phyloP scores from a whole-genome alignment of 2,113 vertebrate species.

The Mesoclemmys tuberculata region DNA sequence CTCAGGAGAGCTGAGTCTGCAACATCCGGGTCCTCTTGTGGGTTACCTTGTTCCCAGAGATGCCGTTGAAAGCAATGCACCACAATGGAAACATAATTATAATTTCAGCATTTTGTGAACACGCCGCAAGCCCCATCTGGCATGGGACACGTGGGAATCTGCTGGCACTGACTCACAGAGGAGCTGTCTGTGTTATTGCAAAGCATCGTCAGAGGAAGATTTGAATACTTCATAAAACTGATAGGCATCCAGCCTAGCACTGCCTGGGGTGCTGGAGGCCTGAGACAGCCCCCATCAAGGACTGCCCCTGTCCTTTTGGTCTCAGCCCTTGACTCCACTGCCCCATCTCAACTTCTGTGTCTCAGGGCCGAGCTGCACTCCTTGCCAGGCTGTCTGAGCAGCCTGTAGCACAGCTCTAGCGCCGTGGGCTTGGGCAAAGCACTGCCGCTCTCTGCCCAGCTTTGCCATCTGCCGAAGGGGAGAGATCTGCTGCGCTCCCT shows the following conservation, averaged over 20 bases:
- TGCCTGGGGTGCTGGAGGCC: not conserved
- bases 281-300: not conserved
- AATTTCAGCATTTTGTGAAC: not conserved
- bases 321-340: not conserved
- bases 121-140: not conserved
- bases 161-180: not conserved
- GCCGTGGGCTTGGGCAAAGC: not conserved
- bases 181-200: too few relatives aligned
- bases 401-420: not conserved
- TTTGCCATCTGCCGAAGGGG: not conserved
- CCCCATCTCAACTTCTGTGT: not conserved
- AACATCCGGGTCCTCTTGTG: not conserved
- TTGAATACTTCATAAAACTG: not conserved
- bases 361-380: not conserved
- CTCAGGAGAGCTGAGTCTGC: not conserved
- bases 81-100: not conserved
- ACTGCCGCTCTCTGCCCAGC: not conserved
- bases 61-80: not conserved
- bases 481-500: not conserved
- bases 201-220: not conserved
- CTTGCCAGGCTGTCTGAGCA: too few relatives aligned
- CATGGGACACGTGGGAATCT: not conserved
- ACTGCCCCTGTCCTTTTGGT: not conserved
- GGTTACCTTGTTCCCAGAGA: not conserved
- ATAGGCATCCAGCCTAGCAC: not conserved